Evolutionary conservation across 2,888 invertebrate genomes (phyloP).

Genomic region (Mechanitis mazaeus): DNA sequence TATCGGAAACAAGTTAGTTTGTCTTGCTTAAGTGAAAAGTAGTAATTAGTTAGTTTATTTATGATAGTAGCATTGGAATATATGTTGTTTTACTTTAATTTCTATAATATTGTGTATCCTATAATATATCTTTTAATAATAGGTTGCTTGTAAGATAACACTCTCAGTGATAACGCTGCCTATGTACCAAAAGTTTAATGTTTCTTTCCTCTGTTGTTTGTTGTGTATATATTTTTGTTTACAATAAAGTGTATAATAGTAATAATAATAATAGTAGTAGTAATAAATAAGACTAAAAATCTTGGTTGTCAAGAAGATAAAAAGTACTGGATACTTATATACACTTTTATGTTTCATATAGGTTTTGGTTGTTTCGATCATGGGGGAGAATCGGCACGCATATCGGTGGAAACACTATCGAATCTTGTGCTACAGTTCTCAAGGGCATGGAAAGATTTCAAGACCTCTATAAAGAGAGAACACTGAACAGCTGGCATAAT

Average conservation of each 20-base stretch:
- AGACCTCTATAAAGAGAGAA: conserved; percentile 83
- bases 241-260: too few relatives aligned
- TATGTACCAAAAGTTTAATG: too few relatives aligned
- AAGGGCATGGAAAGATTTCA: conserved; percentile 81
- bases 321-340: not conserved
- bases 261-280: too few relatives aligned
- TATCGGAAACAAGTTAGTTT: conserved; percentile 69
- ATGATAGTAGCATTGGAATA: not conserved
- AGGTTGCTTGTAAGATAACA: too few relatives aligned
- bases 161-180: too few relatives aligned
- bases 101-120: too few relatives aligned
- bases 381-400: conserved; percentile 99
- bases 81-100: too few relatives aligned
- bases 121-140: too few relatives aligned
- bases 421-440: conserved; percentile 58
- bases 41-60: not conserved
- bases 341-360: conserved; percentile 1
- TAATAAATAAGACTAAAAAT: too few relatives aligned
- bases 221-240: too few relatives aligned
- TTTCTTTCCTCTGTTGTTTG: too few relatives aligned
- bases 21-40: not conserved
- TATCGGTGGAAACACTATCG: conserved; percentile 85
- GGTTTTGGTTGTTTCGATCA: conserved; percentile 89
- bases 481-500: conserved; percentile 86
- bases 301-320: too few relatives aligned